Evolutionary conservation across 1,140 invertebrate species (phyloP), one percentile per base, ranked within the genome.

Genomic region (Plodia interpunctella): DNA sequence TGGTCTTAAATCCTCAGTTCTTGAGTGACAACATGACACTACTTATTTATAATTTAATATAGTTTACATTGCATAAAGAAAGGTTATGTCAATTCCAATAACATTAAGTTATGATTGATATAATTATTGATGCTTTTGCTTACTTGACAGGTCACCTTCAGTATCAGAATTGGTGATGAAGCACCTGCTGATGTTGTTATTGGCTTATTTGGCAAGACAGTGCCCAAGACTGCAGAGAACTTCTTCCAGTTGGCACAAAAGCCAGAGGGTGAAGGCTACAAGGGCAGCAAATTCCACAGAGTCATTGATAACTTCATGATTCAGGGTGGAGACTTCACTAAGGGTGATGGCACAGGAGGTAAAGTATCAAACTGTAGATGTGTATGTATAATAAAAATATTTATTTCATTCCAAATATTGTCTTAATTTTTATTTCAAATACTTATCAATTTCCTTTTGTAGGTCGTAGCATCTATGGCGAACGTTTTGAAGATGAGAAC

Each of bases 231-330:
- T 5, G 96, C 92, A 0, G 90, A 95, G 65, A 99, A 99, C 88
- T 99, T 99, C 84, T 91, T 92, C 63, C 92, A 97, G 87, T 88
- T 99, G 44, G 94, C 96, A 11, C 91, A 94, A 71, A 96, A 95
- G 80, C 92, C 94, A 0, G 76, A 89, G 63, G 96, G 95, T 17
- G 93, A 97, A 86, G 96, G 96, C 9, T 97, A 95, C 90, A 96
- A 96, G 78, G 96, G 96, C 54, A 96, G 95, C 87, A 95, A 95
- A 88, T 98, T 98, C 91, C 97, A 98, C 81, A 91, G 97, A 72
- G 95, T 98, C 17, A 98, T 98, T 84, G 94, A 94, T 70, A 96
- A 98, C 73, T 98, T 98, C 75, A 98, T 98, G 97, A 97, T 98
- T 68, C 97, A 98, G 91, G 97, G 96, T 73, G 96, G 97, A 59